Conservation (phyloP, 1,140 invertebrate genomes). For the Elymnias hypermnestra region DNA sequence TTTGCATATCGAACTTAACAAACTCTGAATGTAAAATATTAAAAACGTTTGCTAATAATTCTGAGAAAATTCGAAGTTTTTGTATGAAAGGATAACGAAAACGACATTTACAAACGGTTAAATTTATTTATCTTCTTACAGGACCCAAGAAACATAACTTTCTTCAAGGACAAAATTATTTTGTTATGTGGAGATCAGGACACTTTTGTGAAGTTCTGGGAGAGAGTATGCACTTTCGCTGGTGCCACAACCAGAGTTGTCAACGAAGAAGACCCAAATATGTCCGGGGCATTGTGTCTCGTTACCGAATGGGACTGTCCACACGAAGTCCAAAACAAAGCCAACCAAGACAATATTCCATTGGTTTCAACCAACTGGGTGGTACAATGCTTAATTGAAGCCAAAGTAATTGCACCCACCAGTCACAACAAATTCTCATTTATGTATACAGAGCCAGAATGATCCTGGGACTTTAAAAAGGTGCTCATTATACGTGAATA, state of each 20-base stretch:
- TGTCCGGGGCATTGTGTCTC: slow-evolving; percentile 66
- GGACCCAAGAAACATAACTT: slow-evolving; percentile 60
- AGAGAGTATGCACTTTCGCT: slow-evolving; percentile 76
- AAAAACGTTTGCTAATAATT: too few relatives aligned
- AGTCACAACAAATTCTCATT: slow-evolving; percentile 72
- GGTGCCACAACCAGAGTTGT: slow-evolving; percentile 73
- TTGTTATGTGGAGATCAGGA: slow-evolving; percentile 67
- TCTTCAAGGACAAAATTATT: slow-evolving; percentile 75
- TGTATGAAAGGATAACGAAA: too few relatives aligned
- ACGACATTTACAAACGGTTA: too few relatives aligned
- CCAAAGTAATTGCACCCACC: slow-evolving; percentile 67
- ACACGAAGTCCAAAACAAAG: slow-evolving; percentile 74
- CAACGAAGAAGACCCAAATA: slow-evolving; percentile 67
- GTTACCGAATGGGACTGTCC: slow-evolving; percentile 77
- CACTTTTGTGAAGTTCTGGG: slow-evolving; percentile 77
- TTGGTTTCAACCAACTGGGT: slow-evolving; percentile 78
- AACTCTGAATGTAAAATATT: too few relatives aligned
- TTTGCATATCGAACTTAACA: too few relatives aligned
- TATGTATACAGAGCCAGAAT: slow-evolving; percentile 68
- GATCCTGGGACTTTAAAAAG: slow-evolving; percentile 67
- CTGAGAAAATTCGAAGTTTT: too few relatives aligned
- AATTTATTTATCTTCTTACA: too few relatives aligned
- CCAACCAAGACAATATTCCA: slow-evolving; percentile 73
- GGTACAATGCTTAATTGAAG: slow-evolving; percentile 77
- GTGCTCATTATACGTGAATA: slow-evolving; percentile 68